Evolutionary conservation across 2,113 vertebrate genomes (phyloP), one percentile per base, ranked within the genome.

Genomic region (Todiramphus saurophagus): DNA sequence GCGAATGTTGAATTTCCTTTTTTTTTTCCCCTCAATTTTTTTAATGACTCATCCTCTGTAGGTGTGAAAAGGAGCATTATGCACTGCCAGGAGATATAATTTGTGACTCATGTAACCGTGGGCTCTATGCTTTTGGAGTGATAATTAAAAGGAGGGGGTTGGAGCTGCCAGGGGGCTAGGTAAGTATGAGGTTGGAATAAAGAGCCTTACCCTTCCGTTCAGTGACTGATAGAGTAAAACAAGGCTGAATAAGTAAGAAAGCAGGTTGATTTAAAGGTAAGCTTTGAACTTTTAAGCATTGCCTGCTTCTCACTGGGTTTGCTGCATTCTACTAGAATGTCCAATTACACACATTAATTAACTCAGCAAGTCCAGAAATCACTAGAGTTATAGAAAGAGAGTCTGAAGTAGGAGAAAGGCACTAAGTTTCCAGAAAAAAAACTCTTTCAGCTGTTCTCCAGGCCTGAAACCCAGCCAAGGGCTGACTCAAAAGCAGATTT

Each of bases 141-240:
- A 85, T 95, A 95, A 94, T 97, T 96, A 96, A 94, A 96, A 87
- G 75, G 81, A 92, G 91, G 94, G 88, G 91, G 89, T 56, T 95
- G 86, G 68, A 95, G 74, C 67, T 91, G 87, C 89, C 63, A 1
- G 48, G 68, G 46, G 73, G 77, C 88, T 85, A 91, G 86, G 86
- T 83, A 94, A 76, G 35, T 56, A 50, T 64, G 75, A 92, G 88
- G 82, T 43, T 82, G 84, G 68, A 74, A 94, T 89, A 79, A 95
- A 89, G 83, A 78, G 10, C 51, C 58, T 79, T 80, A 58, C 85
- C 79, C 88, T 73, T 76, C 80, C 4, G 1, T 81, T 85, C 85
- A 81, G 62, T 30, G 56, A 13, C 1, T 51, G 94, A 37, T 25
- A 56, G 60, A 59, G 35, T 1, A 20, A 62, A 95, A 78, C 33